phyloP scores from a whole-genome alignment of 2,888 invertebrate genomes.

The Agrotis segetum region DNA sequence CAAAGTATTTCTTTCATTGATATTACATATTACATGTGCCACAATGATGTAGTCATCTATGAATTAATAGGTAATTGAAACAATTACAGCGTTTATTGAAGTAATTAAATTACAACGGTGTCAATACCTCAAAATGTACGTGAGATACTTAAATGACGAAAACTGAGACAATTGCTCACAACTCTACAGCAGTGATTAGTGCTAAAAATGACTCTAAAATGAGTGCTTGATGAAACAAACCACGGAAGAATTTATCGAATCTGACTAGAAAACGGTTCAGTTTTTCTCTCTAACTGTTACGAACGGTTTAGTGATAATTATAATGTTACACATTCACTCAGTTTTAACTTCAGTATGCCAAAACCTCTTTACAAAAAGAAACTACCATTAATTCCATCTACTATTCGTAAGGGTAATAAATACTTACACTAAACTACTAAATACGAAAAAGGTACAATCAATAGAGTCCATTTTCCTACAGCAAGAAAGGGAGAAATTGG shows the following conservation, averaged over 20 bases:
- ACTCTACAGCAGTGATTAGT: background rate
- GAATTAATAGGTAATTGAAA: slow-evolving; percentile 27
- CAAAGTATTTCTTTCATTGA: background rate
- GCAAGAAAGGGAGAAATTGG: slow-evolving; percentile 10
- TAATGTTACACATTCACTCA: background rate
- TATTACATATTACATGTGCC: background rate
- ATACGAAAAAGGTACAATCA: slow-evolving; percentile 17
- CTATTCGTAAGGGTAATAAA: background rate
- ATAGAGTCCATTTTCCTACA: slow-evolving; percentile 3
- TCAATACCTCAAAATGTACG: slow-evolving; percentile 15
- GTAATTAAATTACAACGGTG: slow-evolving; percentile 37
- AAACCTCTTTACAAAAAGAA: slow-evolving; percentile 9
- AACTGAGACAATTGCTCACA: slow-evolving; percentile 2
- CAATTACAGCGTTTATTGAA: slow-evolving; percentile 33
- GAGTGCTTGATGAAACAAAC: background rate
- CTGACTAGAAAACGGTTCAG: background rate
- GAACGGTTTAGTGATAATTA: slow-evolving; percentile 7
- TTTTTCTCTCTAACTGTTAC: background rate
- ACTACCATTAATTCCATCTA: background rate
- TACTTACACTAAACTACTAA: too few species aligned
- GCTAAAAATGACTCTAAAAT: slow-evolving; percentile 3
- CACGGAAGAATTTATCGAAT: background rate
- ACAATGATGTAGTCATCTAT: slow-evolving; percentile 16
- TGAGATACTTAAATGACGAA: slow-evolving; percentile 1
- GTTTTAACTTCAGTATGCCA: background rate